Evolutionary conservation across 1,140 invertebrate species (phyloP).

Genomic region (Heliconius congener): DNA sequence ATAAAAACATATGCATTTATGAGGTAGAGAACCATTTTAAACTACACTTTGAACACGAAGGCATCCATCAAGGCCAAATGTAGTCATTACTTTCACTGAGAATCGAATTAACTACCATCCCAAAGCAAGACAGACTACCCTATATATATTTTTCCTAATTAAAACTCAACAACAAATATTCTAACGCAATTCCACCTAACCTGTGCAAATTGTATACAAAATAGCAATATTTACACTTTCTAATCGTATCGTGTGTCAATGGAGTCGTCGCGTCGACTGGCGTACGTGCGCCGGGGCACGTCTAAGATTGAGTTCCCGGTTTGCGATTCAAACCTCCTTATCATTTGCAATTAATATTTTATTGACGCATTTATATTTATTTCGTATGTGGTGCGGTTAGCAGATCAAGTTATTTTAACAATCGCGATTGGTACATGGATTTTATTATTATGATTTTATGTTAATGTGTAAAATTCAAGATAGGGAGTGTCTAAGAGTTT

Average conservation of each 20-base stretch:
- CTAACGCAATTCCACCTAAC: not conserved
- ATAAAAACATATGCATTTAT: too few relatives aligned
- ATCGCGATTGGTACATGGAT: not conserved
- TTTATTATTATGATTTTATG: not conserved
- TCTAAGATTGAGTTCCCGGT: conserved; percentile 55
- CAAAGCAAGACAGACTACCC: too few relatives aligned
- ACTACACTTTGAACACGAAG: too few relatives aligned
- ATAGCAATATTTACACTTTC: conserved; percentile 34
- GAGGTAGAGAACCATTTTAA: too few relatives aligned
- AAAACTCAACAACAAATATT: not conserved
- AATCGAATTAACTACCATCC: too few relatives aligned
- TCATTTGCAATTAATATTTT: conserved; percentile 52
- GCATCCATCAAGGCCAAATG: too few relatives aligned
- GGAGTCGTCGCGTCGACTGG: conserved; percentile 48
- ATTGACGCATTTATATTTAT: conserved; percentile 34
- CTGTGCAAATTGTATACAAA: not conserved
- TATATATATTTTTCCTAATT: too few relatives aligned
- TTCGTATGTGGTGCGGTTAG: not conserved
- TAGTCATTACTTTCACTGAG: too few relatives aligned
- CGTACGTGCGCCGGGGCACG: conserved; percentile 69
- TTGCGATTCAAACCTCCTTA: conserved; percentile 41
- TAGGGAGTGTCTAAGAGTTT: too few relatives aligned
- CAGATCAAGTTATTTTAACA: conserved; percentile 1
- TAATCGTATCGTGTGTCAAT: conserved; percentile 47
- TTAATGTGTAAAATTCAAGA: not conserved